Evolutionary conservation across 1,140 invertebrate genomes (phyloP).

Genomic region (Drosophila mauritiana): DNA sequence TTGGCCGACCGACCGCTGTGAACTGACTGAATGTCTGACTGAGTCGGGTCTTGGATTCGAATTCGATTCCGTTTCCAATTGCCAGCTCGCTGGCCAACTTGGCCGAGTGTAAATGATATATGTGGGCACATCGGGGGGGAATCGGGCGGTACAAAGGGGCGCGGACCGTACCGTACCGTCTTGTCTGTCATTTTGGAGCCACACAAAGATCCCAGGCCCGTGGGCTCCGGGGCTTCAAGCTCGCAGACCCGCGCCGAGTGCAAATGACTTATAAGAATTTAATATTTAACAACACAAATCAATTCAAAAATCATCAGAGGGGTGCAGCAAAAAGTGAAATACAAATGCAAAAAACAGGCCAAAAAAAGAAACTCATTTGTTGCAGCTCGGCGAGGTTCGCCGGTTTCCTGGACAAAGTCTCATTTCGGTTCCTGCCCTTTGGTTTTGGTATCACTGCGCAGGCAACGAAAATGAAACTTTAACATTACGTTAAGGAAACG

Average conservation of each 20-base stretch:
- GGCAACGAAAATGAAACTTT: constrained; percentile 79
- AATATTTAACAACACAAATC: constrained; percentile 84
- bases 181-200: constrained; percentile 78
- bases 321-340: constrained; percentile 38
- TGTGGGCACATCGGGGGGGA: constrained; percentile 47
- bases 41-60: constrained; percentile 44
- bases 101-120: constrained; percentile 79
- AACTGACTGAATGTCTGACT: constrained; percentile 50
- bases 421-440: constrained; percentile 61
- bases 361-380: constrained; percentile 65
- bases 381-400: constrained; percentile 45
- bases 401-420: constrained; percentile 63
- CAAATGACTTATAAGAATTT: constrained; percentile 84
- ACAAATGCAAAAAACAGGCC: background rate
- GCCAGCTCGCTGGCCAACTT: constrained; percentile 24
- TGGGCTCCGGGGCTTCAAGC: constrained; percentile 28
- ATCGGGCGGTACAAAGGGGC: background rate
- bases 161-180: constrained; percentile 26
- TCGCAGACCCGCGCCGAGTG: constrained; percentile 49
- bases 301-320: constrained; percentile 82
- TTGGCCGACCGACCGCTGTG: constrained; percentile 76
- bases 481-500: constrained; percentile 75
- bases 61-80: constrained; percentile 56
- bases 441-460: constrained; percentile 70
- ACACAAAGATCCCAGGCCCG: constrained; percentile 46